Base-by-base conservation (phyloP, 1,140 invertebrate genomes). In the Tetramorium parvispinum region DNA sequence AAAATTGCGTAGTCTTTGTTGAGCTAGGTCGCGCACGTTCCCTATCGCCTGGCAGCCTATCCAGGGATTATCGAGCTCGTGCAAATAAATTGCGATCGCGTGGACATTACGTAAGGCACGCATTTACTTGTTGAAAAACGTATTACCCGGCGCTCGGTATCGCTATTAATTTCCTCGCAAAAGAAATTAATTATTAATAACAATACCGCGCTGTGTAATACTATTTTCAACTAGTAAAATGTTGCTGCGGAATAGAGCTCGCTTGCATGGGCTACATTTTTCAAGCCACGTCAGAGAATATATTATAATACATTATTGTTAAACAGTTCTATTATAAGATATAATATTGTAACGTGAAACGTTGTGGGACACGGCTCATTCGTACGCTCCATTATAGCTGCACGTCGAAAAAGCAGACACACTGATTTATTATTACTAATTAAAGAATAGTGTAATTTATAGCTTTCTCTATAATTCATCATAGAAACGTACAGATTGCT, bases 1-100 rank as follows among this genome's bases (percentile, higher is more conserved):
- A 85, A 85, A 85, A 78, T 85, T 49, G 71, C 71, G 49, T 78
- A 76, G 10, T 77, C 82, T 53, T 53, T 21, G 59, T 85, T 85
- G 73, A 21, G 57, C n/a, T 78, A 85, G 82, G 82, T 78, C 73
- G 46, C 18, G 82, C 82, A 51, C 82, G 49, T 77, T 63, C 40
- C 27, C 18, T 16, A 32, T 46, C 79, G 27, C 40, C 21, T 11
- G 32, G 7, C n/a, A 8, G 43, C n/a, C n/a, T 70, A 68, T 55
- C 46, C 13, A 40, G 16, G 32, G 8, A 70, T 65, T 49, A 46
- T 55, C 49, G 32, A 7, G 55, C 40, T 24, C 32, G 21, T 21
- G 55, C 40, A 57, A 57, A 27, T 68, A 55, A 46, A 81, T 68
- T 21, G 46, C 8, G 21, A 43, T 55, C 77, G n/a, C 46, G 27